Percentiles rank a stretch among this genome's conserved stretches.
Conservation (phyloP, 2,888 invertebrate genomes). For the Aphidius colemani region DNA sequence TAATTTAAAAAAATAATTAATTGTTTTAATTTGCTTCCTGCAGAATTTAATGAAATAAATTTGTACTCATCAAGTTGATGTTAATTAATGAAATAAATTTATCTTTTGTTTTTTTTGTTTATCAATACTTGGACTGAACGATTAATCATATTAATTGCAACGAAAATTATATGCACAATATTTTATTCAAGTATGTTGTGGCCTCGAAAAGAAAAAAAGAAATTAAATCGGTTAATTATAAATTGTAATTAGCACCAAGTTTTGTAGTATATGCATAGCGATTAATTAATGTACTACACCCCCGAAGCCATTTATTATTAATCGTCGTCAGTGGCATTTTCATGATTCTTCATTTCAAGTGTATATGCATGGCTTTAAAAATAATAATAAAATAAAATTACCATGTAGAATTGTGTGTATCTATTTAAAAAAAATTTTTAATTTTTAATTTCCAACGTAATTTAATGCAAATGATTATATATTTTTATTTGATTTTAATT, state of each 20-base stretch:
- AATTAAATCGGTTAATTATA: constrained; percentile 53
- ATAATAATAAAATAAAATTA: neutral
- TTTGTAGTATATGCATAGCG: constrained; percentile 44
- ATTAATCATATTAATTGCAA: constrained; percentile 58
- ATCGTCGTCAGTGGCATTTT: constrained; percentile 38
- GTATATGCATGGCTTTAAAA: neutral
- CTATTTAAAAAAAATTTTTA: neutral
- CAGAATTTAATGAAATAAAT: constrained; percentile 34
- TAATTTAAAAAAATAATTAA: too few species aligned
- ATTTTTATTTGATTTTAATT: too few species aligned
- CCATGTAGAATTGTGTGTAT: neutral
- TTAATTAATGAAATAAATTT: too few species aligned
- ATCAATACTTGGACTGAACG: constrained; percentile 48
- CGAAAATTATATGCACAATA: constrained; percentile 16
- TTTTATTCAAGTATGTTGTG: constrained; percentile 7
- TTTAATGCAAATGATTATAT: neutral
- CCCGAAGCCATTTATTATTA: constrained; percentile 54
- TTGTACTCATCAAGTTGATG: too few species aligned
- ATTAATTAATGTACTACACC: constrained; percentile 52
- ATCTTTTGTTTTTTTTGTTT: too few species aligned
- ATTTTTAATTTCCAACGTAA: neutral
- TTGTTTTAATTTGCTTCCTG: too few species aligned
- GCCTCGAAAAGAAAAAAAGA: constrained; percentile 24
- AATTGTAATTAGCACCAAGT: constrained; percentile 56
- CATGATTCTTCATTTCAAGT: neutral